phyloP scores from a whole-genome alignment of 64 coral and sea anemone species.

The Platygyra sinensis region DNA sequence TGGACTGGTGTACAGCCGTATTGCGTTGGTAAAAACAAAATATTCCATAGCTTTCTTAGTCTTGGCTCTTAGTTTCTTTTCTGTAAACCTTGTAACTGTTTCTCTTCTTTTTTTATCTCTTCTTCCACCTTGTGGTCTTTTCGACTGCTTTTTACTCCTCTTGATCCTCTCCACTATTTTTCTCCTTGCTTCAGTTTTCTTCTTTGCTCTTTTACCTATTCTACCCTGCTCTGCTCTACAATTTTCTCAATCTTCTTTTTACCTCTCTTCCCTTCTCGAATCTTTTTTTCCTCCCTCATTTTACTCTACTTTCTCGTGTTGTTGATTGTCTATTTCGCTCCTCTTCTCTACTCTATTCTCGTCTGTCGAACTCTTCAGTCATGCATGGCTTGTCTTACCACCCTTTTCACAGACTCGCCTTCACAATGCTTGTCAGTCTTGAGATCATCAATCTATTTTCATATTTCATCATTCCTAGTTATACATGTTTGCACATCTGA shows the following conservation, averaged over 20 bases:
- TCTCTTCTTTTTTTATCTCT: too few species aligned
- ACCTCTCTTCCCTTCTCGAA: neutral
- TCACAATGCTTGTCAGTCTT: neutral
- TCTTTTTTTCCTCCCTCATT: neutral
- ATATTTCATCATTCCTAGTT: too few species aligned
- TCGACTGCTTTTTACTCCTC: too few species aligned
- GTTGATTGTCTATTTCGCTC: too few species aligned
- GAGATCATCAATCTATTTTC: too few species aligned
- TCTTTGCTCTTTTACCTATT: neutral
- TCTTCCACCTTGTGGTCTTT: too few species aligned
- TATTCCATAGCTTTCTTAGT: neutral
- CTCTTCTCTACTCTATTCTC: neutral
- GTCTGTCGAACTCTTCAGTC: neutral
- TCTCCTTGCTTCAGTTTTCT: too few species aligned
- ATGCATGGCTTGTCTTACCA: neutral
- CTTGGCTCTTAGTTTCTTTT: neutral
- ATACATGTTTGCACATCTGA: neutral
- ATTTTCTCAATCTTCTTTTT: neutral
- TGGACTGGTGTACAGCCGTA: constrained; percentile 78
- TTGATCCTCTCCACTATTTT: too few species aligned
- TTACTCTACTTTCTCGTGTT: neutral
- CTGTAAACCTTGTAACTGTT: too few species aligned
- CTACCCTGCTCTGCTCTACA: neutral
- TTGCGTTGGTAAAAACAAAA: constrained; percentile 63
- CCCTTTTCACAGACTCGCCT: neutral